A percentile compares a stretch with the other conserved stretches of the same genome.
Conservation (phyloP, 2,113 vertebrate genomes). For the Salvelinus namaycush region DNA sequence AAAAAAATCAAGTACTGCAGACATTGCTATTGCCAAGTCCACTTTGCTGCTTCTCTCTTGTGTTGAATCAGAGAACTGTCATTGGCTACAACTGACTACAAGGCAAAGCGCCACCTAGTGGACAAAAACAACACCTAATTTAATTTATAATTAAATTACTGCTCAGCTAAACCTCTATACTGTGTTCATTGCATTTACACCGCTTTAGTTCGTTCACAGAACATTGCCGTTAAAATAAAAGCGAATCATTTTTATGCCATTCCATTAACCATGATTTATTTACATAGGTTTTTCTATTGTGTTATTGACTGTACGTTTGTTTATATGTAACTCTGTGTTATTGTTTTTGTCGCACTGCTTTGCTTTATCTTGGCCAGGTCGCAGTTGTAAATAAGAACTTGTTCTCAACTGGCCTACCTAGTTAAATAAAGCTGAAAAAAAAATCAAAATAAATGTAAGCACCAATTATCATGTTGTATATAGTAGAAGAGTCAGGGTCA, state of each 20-base stretch:
- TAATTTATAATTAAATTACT: background rate
- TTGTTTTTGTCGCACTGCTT: too few species aligned
- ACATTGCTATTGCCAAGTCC: background rate
- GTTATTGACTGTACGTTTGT: too few species aligned
- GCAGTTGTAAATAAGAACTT: too few species aligned
- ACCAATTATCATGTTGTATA: background rate
- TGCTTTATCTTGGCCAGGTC: too few species aligned
- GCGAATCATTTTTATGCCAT: background rate
- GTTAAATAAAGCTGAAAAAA: too few species aligned
- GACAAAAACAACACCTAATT: background rate
- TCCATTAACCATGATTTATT: background rate
- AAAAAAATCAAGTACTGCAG: slow-evolving; percentile 13
- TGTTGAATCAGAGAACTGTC: background rate
- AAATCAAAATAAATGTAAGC: background rate
- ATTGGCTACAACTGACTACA: background rate
- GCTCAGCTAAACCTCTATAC: background rate
- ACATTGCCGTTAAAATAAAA: background rate
- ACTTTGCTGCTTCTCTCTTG: background rate
- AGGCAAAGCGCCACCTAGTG: slow-evolving; percentile 19
- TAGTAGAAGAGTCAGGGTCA: background rate
- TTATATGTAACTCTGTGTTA: too few species aligned
- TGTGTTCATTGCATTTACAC: background rate
- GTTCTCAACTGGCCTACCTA: too few species aligned
- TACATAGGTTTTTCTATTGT: too few species aligned
- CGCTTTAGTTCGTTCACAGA: background rate